Evolutionary conservation across 2,113 vertebrate species (phyloP).

Genomic region (Empidonax alnorum): DNA sequence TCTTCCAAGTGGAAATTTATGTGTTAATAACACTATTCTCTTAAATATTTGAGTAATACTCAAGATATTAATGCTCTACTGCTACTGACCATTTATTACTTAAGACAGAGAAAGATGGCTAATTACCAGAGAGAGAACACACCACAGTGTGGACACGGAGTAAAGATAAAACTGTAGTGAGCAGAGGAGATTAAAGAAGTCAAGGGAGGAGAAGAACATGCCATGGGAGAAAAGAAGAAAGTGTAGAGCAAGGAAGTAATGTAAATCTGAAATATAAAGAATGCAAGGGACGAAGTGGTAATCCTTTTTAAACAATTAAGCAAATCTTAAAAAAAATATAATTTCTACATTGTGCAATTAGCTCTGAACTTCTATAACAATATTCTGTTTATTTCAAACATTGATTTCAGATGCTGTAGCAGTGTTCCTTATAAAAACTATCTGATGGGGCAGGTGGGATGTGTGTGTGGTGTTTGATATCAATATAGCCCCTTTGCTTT

Average conservation of each 20-base stretch:
- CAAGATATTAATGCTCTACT: background rate
- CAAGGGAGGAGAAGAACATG: background rate
- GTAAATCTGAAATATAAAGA: background rate
- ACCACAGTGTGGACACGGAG: background rate
- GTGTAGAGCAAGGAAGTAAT: background rate
- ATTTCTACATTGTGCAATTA: background rate
- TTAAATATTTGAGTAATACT: background rate
- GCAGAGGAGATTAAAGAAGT: background rate
- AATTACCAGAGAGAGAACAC: background rate
- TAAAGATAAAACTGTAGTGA: background rate
- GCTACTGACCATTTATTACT: background rate
- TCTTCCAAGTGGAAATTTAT: background rate
- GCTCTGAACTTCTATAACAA: background rate
- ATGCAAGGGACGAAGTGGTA: background rate
- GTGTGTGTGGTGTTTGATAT: background rate
- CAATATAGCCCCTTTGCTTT: background rate
- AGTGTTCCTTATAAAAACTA: background rate
- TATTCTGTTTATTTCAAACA: background rate
- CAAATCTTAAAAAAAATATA: background rate
- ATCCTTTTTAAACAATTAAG: background rate
- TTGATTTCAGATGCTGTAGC: background rate
- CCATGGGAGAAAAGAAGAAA: background rate
- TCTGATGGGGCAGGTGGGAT: fast-evolving
- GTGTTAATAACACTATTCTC: background rate
- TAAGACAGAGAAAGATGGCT: background rate